Conservation (phyloP, 2,888 invertebrate species). For the Phaedon cochleariae region DNA sequence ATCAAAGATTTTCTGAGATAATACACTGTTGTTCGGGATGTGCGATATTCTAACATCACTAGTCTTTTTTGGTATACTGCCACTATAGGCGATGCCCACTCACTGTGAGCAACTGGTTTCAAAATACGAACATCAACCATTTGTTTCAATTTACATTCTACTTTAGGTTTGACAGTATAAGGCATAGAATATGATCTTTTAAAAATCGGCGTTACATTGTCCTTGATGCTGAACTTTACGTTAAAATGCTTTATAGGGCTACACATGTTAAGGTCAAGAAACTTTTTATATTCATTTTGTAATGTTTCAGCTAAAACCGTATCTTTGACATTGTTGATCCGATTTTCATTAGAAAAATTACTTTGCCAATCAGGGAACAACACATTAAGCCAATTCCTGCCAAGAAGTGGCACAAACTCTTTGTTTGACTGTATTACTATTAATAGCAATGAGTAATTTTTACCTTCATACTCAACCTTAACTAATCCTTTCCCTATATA, state of each 20-base stretch:
- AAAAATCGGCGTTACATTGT: constrained; percentile 13
- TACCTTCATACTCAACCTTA: background rate
- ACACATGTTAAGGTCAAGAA: background rate
- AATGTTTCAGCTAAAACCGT: background rate
- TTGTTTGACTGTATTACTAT: background rate
- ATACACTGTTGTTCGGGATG: no score
- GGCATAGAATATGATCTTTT: constrained; percentile 17
- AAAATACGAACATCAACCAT: constrained; percentile 34
- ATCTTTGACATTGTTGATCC: background rate
- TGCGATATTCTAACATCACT: constrained; percentile 45
- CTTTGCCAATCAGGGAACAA: constrained; percentile 3
- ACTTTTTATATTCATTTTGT: background rate
- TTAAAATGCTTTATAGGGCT: constrained; percentile 4
- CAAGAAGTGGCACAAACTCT: background rate
- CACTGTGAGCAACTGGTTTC: constrained; percentile 39
- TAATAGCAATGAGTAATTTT: background rate
- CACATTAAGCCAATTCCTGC: background rate
- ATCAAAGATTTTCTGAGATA: no score
- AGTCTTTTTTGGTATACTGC: constrained; percentile 46
- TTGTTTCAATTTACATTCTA: constrained; percentile 24
- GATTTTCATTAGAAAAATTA: background rate
- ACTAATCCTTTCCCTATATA: background rate
- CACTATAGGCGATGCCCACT: constrained; percentile 52
- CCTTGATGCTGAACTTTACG: constrained; percentile 11
- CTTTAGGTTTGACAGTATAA: constrained; percentile 14